phyloP scores from a whole-genome alignment of 2,888 invertebrate species.

The Panorpa germanica region DNA sequence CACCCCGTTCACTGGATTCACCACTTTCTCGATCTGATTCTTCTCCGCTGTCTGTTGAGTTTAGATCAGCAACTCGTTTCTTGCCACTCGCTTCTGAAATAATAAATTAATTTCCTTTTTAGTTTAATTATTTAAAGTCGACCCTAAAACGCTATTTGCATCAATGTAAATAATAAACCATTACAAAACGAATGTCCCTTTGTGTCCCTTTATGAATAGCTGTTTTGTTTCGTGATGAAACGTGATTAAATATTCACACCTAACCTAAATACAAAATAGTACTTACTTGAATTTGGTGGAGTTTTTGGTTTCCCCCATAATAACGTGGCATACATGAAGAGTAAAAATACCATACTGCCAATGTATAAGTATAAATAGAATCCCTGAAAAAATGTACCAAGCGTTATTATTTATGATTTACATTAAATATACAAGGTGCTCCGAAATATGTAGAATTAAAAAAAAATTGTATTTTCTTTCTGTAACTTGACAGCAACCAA shows the following conservation, averaged over 20 bases:
- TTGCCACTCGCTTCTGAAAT: neutral
- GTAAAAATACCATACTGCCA: conserved; percentile 67
- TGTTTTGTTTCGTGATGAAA: neutral
- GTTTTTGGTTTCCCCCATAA: conserved; percentile 41
- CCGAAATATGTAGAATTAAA: too few species aligned
- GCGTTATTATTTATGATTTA: too few species aligned
- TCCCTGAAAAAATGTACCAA: conserved; percentile 36
- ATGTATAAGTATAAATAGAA: conserved; percentile 77
- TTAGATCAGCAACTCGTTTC: neutral
- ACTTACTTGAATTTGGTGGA: conserved; percentile 33
- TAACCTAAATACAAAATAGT: too few species aligned
- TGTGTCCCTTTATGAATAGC: conserved; percentile 15
- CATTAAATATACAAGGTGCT: too few species aligned
- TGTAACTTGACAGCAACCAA: too few species aligned
- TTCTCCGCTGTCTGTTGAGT: conserved; percentile 37
- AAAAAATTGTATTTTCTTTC: too few species aligned
- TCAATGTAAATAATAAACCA: too few species aligned
- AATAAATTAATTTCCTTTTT: neutral
- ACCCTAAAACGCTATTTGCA: too few species aligned
- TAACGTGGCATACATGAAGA: conserved; percentile 68
- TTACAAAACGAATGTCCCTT: conserved; percentile 9
- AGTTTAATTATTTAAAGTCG: neutral
- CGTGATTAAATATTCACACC: too few species aligned
- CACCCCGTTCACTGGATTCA: conserved; percentile 16
- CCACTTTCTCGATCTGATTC: conserved; percentile 29